phyloP scores from a whole-genome alignment of 1,140 invertebrate genomes.

The Myzus persicae region DNA sequence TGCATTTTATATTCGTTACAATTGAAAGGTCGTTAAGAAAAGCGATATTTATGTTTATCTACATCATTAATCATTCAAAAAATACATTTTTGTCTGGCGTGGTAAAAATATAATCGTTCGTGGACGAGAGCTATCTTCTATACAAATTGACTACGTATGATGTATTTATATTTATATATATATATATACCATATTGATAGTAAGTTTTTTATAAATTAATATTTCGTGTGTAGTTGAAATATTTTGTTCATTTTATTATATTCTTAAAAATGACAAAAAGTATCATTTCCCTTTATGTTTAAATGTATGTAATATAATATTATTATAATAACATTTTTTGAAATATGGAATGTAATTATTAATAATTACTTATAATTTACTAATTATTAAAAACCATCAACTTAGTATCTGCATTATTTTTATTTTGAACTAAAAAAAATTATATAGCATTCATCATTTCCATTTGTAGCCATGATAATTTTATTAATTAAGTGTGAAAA shows the following conservation, averaged over 20 bases:
- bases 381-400: not conserved
- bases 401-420: not conserved
- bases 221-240: not conserved
- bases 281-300: not conserved
- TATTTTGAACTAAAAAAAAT: not conserved
- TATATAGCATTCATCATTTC: not conserved
- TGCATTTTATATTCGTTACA: slow-evolving; percentile 43
- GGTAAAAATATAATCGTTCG: slow-evolving; percentile 43
- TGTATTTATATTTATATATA: too few species aligned
- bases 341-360: not conserved
- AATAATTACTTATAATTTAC: too few species aligned
- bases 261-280: not conserved
- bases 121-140: not conserved
- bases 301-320: not conserved
- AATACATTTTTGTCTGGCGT: slow-evolving; percentile 1
- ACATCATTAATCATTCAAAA: slow-evolving; percentile 15
- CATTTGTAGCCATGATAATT: not conserved
- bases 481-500: not conserved
- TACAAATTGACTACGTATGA: not conserved
- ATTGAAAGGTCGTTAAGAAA: slow-evolving; percentile 52
- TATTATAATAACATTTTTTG: too few species aligned
- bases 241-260: not conserved
- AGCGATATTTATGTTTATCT: slow-evolving; percentile 43
- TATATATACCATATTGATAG: too few species aligned
- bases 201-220: not conserved